A percentile compares a stretch with the other conserved stretches of the same genome.
Evolutionary conservation across 30 jellyfish, hydroid and myxozoan species (phyloP).

Genomic region (Cassiopea xamachana): DNA sequence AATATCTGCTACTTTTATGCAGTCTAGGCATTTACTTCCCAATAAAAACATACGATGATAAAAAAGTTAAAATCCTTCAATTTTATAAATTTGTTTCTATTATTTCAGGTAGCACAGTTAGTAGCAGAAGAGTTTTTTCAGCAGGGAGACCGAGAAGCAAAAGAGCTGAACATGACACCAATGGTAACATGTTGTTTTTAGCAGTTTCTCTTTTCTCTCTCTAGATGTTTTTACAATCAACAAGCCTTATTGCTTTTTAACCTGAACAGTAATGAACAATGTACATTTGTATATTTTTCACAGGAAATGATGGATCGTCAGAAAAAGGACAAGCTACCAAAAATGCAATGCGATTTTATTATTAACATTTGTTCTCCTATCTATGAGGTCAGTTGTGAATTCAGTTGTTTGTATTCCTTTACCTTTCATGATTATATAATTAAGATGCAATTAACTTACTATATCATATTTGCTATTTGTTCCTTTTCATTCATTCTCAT

Average conservation of each 20-base stretch:
- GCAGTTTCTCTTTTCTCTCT: no score
- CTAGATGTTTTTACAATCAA: no score
- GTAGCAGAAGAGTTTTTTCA: conserved; percentile 98
- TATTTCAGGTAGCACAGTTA: conserved; percentile 83
- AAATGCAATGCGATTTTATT: conserved; percentile 94
- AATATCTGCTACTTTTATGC: no score
- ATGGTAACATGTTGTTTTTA: conserved; percentile 52
- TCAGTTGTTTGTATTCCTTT: not conserved
- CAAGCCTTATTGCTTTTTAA: no score
- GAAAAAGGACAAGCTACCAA: conserved; percentile 90
- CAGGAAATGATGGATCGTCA: conserved; percentile 99
- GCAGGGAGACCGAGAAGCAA: conserved; percentile 95
- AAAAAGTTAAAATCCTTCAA: no score
- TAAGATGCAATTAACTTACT: no score
- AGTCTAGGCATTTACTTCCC: no score
- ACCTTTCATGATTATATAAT: not conserved
- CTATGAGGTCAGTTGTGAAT: conserved; percentile 68
- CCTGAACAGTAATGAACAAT: no score
- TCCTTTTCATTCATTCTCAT: no score
- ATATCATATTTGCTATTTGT: no score
- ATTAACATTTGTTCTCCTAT: conserved; percentile 73
- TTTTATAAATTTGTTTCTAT: not conserved
- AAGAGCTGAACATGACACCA: conserved; percentile 81
- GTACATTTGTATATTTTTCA: no score
- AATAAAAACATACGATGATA: no score